Conservation (phyloP, 2,113 vertebrate species). For the Aspidoscelis tigris region DNA sequence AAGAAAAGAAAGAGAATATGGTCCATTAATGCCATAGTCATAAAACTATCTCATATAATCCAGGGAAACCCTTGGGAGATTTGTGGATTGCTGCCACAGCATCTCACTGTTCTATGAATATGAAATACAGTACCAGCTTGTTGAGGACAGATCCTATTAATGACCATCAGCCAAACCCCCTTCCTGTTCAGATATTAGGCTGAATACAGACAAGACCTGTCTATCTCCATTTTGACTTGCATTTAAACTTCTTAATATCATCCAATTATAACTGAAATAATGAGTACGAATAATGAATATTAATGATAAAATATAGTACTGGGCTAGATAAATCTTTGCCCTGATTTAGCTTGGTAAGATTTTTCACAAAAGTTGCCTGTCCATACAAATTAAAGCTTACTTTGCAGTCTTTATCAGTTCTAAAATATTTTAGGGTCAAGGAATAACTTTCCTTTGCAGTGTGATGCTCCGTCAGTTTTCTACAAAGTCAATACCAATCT, state of each 20-base stretch:
- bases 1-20: background rate
- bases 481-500: background rate
- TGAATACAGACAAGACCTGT: background rate
- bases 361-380: background rate
- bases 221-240: background rate
- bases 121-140: background rate
- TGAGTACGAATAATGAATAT: background rate
- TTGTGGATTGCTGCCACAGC: background rate
- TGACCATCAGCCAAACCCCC: background rate
- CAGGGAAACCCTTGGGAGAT: background rate
- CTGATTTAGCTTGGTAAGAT: background rate
- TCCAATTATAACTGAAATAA: background rate
- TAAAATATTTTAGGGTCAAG: background rate
- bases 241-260: background rate
- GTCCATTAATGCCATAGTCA: background rate
- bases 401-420: background rate
- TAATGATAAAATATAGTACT: background rate
- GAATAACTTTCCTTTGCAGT: background rate
- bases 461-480: background rate
- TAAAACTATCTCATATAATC: background rate
- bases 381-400: background rate
- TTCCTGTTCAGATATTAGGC: background rate
- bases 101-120: background rate
- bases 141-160: background rate
- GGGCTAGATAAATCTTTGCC: background rate